Evolutionary conservation across 2,113 vertebrate species (phyloP).

Genomic region (Holacanthus passer): DNA sequence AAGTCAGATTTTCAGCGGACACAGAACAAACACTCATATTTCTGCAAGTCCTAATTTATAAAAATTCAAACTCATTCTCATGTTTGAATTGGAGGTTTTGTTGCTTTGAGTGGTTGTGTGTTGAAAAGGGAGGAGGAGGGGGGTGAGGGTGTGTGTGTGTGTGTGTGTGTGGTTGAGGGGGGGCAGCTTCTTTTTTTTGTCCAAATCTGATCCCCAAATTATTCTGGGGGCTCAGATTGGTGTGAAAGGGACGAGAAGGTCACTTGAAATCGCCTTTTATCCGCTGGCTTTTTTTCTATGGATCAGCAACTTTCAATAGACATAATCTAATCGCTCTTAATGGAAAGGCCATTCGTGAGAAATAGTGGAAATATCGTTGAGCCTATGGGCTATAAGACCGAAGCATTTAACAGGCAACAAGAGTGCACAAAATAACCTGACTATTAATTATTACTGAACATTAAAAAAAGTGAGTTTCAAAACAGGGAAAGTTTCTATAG

Average conservation of each 20-base stretch:
- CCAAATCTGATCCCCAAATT: slow-evolving; percentile 90
- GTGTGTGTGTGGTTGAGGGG: slow-evolving; percentile 44
- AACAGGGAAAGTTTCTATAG: background rate
- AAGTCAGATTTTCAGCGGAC: background rate
- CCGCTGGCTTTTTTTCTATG: slow-evolving; percentile 93
- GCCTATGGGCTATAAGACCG: slow-evolving; percentile 56
- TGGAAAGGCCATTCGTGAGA: slow-evolving; percentile 87
- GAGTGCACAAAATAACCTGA: slow-evolving; percentile 20
- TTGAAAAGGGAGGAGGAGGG: slow-evolving; percentile 88
- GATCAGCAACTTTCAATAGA: slow-evolving; percentile 97
- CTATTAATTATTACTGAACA: slow-evolving; percentile 51
- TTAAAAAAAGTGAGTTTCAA: background rate
- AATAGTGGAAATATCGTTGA: slow-evolving; percentile 79
- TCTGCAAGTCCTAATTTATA: background rate
- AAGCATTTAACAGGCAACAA: slow-evolving; percentile 53
- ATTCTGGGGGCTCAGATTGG: slow-evolving; percentile 93
- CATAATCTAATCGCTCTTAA: slow-evolving; percentile 95
- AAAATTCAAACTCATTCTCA: slow-evolving; percentile 43
- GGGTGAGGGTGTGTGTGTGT: slow-evolving; percentile 8
- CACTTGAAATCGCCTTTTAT: slow-evolving; percentile 98
- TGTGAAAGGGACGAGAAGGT: slow-evolving; percentile 96
- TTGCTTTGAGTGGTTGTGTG: slow-evolving; percentile 88
- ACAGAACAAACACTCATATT: slow-evolving; percentile 30
- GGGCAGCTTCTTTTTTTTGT: slow-evolving; percentile 88
- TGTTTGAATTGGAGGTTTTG: slow-evolving; percentile 81